Base-by-base conservation (phyloP, 1,140 invertebrate species). In the Melipona quadrifasciata region DNA sequence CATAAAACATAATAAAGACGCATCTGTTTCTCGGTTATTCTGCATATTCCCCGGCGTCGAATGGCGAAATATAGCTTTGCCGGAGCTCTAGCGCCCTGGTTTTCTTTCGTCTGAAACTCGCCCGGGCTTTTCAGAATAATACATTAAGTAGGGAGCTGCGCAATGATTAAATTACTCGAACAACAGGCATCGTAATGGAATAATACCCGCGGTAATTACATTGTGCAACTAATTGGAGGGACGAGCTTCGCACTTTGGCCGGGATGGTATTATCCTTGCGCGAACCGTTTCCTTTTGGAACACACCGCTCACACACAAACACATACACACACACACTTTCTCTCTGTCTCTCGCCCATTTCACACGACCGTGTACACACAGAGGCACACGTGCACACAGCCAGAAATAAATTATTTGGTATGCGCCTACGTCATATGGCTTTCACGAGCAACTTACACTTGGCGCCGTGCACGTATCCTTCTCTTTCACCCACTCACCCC, bases 391-490 rank as follows among this genome's bases (percentile, higher is more conserved):
- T 51, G 3, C 21, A 14, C 61, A 34, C 51, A 10, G 65, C 74
- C 64, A 31, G 75, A 85, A 82, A 89, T 89, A 88, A 89, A 86
- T 88, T 82, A 88, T 89, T 88, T 72, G 70, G 72, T 80, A 89
- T 76, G 75, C 77, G 77, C 74, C 79, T 84, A 87, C 76, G 76
- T 78, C 83, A 77, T 75, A 84, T 39, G 71, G 61, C 77, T 85
- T 85, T 87, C 57, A 67, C 86, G 75, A 81, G 82, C 34, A 39
- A 58, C 76, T 73, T 74, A 55, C 75, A 85, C 77, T 64, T 67
- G 85, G 64, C 70, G 79, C 71, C 27, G 64, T 47, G 70, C n/a
- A 21, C 19, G 16, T 19, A n/a, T 24, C 12, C 61, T 21, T 70
- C 74, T 64, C 58, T n/a, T 72, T 72, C 24, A 11, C 21, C 8